A percentile compares a stretch with the other conserved stretches of the same genome.
Evolutionary conservation across 2,797 vertebrate species (phyloP).

Genomic region (Hippopotamyrus pictus): DNA sequence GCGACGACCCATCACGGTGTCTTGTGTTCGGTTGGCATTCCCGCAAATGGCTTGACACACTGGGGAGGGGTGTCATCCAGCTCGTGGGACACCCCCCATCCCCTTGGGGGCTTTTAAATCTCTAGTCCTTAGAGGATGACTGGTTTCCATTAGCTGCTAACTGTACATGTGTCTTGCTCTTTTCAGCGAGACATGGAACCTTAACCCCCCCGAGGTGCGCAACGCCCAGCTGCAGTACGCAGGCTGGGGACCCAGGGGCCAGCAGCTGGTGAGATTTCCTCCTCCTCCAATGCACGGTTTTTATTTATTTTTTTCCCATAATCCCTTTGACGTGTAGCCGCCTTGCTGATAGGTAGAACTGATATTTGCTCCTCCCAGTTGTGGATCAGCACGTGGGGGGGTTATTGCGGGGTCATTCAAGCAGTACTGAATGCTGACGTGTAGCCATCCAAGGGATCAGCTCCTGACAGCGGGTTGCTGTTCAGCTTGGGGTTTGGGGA

Average conservation of each 20-base stretch:
- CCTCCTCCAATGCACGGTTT: background rate
- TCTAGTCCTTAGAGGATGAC: background rate
- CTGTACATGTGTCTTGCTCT: constrained; percentile 21
- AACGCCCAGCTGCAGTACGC: constrained; percentile 89
- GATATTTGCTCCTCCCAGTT: background rate
- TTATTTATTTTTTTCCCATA: background rate
- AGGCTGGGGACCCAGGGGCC: constrained; percentile 89
- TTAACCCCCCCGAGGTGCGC: constrained; percentile 90
- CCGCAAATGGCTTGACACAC: background rate
- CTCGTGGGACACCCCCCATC: background rate
- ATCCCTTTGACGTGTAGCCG: background rate
- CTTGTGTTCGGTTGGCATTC: background rate
- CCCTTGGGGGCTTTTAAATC: background rate
- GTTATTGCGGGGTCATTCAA: background rate
- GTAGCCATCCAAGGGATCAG: background rate
- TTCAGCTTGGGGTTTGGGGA: constrained; percentile 28
- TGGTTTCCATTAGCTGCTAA: background rate
- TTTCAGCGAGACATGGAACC: constrained; percentile 79
- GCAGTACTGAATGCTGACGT: background rate
- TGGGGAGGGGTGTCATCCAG: constrained; percentile 18
- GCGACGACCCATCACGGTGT: background rate
- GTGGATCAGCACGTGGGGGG: background rate
- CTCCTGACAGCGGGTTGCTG: background rate
- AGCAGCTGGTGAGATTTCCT: constrained; percentile 81
- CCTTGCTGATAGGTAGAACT: background rate